These are phyloP conservation scores for Zaprionus tsacasi DNA, from an alignment of 1,140 invertebrate species.

Conservation along the genomic window DNA sequence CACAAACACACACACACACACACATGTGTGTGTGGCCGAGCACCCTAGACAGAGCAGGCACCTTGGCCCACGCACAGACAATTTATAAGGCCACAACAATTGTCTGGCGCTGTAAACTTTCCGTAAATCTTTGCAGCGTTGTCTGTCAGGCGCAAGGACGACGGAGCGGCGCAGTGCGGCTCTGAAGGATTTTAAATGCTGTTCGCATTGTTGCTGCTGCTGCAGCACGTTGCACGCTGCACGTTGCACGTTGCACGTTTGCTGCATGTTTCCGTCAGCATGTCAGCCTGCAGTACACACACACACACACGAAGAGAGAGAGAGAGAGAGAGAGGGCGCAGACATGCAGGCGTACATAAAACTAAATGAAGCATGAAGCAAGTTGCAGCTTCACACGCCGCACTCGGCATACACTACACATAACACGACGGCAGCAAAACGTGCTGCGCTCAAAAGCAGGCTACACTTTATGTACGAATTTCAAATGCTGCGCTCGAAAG, in stretches of 20 bases:
- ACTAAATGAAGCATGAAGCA: constrained; percentile 14
- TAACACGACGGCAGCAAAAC: no score
- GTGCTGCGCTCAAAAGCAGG: not conserved
- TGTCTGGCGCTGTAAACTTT: constrained; percentile 79
- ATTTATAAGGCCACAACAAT: constrained; percentile 81
- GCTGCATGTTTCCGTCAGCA: constrained; percentile 73
- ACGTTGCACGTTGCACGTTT: constrained; percentile 31
- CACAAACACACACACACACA: constrained; percentile 7
- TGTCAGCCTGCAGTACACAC: constrained; percentile 53
- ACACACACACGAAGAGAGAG: constrained; percentile 7
- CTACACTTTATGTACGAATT: not conserved
- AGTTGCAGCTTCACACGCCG: not conserved
- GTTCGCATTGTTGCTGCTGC: constrained; percentile 36
- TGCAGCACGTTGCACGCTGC: constrained; percentile 22
- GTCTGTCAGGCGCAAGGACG: constrained; percentile 59
- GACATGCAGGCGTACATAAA: not conserved
- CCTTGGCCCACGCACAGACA: constrained; percentile 77
- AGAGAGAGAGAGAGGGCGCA: not conserved
- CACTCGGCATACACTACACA: not conserved
- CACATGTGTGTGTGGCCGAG: not conserved
- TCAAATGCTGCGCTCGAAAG: not conserved
- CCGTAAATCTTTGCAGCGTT: constrained; percentile 73
- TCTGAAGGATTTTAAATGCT: constrained; percentile 76
- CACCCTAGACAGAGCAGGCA: constrained; percentile 38
- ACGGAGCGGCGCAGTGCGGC: constrained; percentile 53